Evolutionary conservation across 2,113 vertebrate species (phyloP).

Genomic region (Vulpes vulpes): DNA sequence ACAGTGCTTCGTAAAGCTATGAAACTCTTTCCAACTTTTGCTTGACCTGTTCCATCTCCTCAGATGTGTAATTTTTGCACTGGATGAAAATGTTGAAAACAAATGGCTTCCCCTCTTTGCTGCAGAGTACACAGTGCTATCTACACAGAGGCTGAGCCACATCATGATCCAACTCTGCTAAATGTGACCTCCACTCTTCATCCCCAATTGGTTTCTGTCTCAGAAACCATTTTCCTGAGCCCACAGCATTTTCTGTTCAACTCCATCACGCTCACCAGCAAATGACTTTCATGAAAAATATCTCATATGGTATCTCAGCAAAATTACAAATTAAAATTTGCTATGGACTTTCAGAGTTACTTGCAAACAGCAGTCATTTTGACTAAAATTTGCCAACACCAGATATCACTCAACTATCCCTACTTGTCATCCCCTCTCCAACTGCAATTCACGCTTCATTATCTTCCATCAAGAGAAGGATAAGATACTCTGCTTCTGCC

Average conservation of each 20-base stretch:
- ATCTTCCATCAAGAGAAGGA: neutral
- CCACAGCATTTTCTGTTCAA: neutral
- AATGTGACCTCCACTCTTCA: neutral
- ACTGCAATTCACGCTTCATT: neutral
- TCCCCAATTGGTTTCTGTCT: neutral
- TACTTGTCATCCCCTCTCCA: neutral
- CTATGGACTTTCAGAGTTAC: neutral
- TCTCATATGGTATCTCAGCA: neutral
- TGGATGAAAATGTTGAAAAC: neutral
- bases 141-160: neutral
- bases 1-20: neutral
- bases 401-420: neutral
- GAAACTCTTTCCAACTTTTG: neutral
- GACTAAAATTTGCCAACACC: neutral
- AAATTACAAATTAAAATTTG: conserved; percentile 41
- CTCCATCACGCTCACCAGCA: neutral
- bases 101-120: neutral
- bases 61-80: neutral
- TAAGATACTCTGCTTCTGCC: neutral
- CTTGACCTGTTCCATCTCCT: neutral
- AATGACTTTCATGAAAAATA: neutral
- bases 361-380: neutral
- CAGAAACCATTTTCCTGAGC: neutral
- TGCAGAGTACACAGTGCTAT: neutral
- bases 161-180: no score